Base-by-base conservation (phyloP, 2,113 vertebrate genomes). In the Chionomys nivalis region DNA sequence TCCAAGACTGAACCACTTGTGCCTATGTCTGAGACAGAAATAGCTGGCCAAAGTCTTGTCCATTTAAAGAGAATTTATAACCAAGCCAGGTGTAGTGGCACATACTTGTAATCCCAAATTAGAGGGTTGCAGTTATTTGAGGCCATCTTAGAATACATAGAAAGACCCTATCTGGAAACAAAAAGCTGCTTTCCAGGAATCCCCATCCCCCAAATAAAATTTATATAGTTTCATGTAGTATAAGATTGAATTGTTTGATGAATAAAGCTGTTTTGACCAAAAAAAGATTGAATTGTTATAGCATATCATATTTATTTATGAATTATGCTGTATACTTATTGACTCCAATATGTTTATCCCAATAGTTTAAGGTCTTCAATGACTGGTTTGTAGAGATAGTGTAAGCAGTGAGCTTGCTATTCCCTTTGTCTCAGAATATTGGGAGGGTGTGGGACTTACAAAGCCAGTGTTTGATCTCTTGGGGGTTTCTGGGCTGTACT, bases 1-100 rank as follows among this genome's bases (percentile, higher is more conserved):
- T 42, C 47, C 3, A n/a, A 8, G 61, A 52, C 26, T 14, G 9
- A 3, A 2, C 39, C 68, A 12, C 4, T 11, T 13, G 28, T 66
- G 44, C 47, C 36, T 10, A 1, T 3, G 14, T 16, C 8, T 1
- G 2, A 65, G 58, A 52, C 24, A 47, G 10, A 31, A 0, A 21
- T 24, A 39, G n/a, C 92, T 79, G 55, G 19, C 42, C 47, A 55
- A 88, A 16, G 82, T 77, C 52, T 26, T 81, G 44, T 42, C 36
- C 33, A 16, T 61, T 49, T 33, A 3, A 3, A 61, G 68, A n/a
- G 5, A 33, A n/a, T 70, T 55, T 82, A 1, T 52, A 68, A 36
- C 85, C 7, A 10, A 85, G 26, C n/a, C 33, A 72, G 33, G 65
- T 66, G 36, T 52, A 44, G 42, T 47, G 10, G 42, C 28, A 44